Evolutionary conservation across 2,888 invertebrate species (phyloP).

Genomic region (Dryococelus australis): DNA sequence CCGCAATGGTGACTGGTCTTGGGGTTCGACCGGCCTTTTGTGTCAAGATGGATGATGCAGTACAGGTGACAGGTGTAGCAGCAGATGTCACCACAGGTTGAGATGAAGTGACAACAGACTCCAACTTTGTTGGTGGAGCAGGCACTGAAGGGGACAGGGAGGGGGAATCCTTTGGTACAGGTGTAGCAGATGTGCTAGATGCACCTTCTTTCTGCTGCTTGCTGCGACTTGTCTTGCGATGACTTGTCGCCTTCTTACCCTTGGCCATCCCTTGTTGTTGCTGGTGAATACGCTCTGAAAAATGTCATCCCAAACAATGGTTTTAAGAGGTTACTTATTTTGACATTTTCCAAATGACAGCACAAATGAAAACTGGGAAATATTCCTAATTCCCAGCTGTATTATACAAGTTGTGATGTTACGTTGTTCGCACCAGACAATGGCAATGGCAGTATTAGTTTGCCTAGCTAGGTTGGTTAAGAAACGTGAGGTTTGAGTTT

Average conservation of each 20-base stretch:
- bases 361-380: no score
- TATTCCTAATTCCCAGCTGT: no score
- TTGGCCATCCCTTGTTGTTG: conserved; percentile 70
- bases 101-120: conserved; percentile 29
- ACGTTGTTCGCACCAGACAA: no score
- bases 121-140: conserved; percentile 28
- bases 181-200: conserved; percentile 26
- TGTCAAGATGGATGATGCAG: conserved; percentile 40
- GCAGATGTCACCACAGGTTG: conserved; percentile 26
- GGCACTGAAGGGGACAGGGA: conserved; percentile 18
- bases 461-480: no score
- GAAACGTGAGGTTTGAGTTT: no score
- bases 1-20: conserved; percentile 43
- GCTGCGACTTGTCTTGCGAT: conserved; percentile 55
- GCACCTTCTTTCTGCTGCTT: conserved; percentile 39
- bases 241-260: conserved; percentile 55
- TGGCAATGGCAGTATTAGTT: no score
- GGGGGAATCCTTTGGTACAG: conserved; percentile 34
- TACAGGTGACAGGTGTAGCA: conserved; percentile 55
- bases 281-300: conserved; percentile 70
- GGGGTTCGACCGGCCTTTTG: conserved; percentile 42
- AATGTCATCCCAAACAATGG: neutral
- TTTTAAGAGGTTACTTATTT: no score
- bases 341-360: no score
- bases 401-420: no score